Evolutionary conservation across 2,797 vertebrate species (phyloP).

Genomic region (Pangasius krempfi): DNA sequence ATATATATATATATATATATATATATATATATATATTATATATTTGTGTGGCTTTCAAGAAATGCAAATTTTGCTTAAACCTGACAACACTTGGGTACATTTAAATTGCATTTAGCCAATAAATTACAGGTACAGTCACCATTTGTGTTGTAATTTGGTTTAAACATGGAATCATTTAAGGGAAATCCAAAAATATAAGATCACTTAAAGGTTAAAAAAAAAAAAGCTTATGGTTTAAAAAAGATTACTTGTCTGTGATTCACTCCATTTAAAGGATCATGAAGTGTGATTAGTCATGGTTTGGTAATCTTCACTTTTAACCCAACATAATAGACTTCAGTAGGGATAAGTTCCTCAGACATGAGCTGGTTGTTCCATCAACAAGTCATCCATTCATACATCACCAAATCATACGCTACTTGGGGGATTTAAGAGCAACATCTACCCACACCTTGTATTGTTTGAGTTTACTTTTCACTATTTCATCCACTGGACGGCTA

Average conservation of each 20-base stretch:
- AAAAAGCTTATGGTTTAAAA: not conserved
- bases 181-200: not conserved
- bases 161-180: not conserved
- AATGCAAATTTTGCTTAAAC: not conserved
- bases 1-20: too few relatives aligned
- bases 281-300: not conserved
- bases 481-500: not conserved
- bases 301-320: not conserved
- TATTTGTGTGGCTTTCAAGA: not conserved
- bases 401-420: not conserved
- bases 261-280: conserved; percentile 21
- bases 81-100: not conserved
- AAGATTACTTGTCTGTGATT: conserved; percentile 13
- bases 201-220: not conserved
- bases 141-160: not conserved
- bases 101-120: not conserved
- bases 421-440: not conserved
- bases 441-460: conserved; percentile 29
- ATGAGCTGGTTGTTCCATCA: conserved; percentile 19
- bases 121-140: not conserved
- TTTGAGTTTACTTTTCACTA: not conserved
- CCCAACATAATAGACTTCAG: not conserved
- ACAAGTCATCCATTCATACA: conserved; percentile 7
- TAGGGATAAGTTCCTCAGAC: not conserved
- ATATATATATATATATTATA: too few relatives aligned